Percentiles rank a stretch among this genome's conserved stretches.
phyloP scores from a whole-genome alignment of 2,888 invertebrate genomes.

The Sinodicranocentrus sp. region DNA sequence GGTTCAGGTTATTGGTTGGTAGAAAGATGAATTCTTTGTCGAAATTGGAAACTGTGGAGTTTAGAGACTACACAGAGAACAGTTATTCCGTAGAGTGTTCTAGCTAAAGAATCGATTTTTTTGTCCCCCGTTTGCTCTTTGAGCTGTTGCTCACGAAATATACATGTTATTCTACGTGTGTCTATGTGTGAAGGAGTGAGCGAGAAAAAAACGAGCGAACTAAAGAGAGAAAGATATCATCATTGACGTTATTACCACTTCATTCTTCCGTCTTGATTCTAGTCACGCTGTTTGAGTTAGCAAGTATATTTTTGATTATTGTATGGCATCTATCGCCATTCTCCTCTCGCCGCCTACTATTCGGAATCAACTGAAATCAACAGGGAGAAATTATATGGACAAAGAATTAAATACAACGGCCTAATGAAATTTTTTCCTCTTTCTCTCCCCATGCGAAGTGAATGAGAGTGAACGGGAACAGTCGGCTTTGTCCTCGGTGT shows the following conservation, averaged over 20 bases:
- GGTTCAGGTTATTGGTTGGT: background rate
- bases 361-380: conserved; percentile 47
- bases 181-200: conserved; percentile 6
- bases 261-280: conserved; percentile 65
- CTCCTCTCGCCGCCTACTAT: no score
- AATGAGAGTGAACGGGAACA: background rate
- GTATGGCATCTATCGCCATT: no score
- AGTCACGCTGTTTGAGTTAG: conserved; percentile 62
- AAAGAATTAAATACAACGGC: conserved; percentile 43
- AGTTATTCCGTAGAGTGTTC: conserved; percentile 13
- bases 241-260: conserved; percentile 68
- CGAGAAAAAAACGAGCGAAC: conserved; percentile 22
- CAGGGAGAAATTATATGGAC: conserved; percentile 57
- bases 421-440: conserved; percentile 15
- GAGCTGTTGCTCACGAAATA: conserved; percentile 60
- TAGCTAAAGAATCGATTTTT: conserved; percentile 63
- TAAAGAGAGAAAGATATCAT: conserved; percentile 63
- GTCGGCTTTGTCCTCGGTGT: conserved; percentile 1
- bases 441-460: background rate
- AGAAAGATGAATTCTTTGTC: conserved; percentile 49
- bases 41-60: conserved; percentile 47
- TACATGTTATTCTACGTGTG: conserved; percentile 13
- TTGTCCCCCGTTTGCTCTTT: conserved; percentile 50
- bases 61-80: conserved; percentile 5
- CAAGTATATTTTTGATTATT: conserved; percentile 59